These are phyloP conservation scores for Premnoplex brunnescens DNA, from an alignment of 2,797 vertebrate species.

Conservation along the genomic window DNA sequence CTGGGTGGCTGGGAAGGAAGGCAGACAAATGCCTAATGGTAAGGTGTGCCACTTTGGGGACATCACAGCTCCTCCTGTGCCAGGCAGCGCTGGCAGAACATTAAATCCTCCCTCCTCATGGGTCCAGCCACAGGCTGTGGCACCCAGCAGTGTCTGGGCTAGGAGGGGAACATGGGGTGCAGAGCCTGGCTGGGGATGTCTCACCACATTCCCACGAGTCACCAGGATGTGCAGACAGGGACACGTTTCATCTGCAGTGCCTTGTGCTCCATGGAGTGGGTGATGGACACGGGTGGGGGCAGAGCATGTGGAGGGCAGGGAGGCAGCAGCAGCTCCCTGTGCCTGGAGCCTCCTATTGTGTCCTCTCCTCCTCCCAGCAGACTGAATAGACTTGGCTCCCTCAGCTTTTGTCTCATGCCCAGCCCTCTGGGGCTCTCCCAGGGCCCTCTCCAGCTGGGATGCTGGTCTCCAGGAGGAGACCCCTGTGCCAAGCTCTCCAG, in stretches of 20 bases:
- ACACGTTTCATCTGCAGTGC: accelerated
- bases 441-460: neutral
- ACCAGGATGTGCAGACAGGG: accelerated
- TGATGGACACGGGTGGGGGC: neutral
- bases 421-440: neutral
- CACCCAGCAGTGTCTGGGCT: neutral
- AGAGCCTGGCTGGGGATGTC: neutral
- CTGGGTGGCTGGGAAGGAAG: neutral
- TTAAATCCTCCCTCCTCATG: neutral
- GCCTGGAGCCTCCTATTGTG: neutral
- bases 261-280: neutral
- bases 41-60: neutral
- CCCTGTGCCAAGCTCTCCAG: neutral
- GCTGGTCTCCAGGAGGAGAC: neutral
- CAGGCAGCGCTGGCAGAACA: neutral
- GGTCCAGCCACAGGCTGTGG: neutral
- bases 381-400: neutral
- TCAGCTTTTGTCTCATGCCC: neutral
- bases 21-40: neutral
- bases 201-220: neutral
- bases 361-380: accelerated
- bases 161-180: neutral
- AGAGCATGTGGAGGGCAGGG: neutral
- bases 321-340: neutral
- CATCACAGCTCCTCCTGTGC: neutral